These are phyloP conservation scores for Latrodectus geometricus DNA, from an alignment of 1,140 invertebrate genomes.

Conservation along the genomic window DNA sequence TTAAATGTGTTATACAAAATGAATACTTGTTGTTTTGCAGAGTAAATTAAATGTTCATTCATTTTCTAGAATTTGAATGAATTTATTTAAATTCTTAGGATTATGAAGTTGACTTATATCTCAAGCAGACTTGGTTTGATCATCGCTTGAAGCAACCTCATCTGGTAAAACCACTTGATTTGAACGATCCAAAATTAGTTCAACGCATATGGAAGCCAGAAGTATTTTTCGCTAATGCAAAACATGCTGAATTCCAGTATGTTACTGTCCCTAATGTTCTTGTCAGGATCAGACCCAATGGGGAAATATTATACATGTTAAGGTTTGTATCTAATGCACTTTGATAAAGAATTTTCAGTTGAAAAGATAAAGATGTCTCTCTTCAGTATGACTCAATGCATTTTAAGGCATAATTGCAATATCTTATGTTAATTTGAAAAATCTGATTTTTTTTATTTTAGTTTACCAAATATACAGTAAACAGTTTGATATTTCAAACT, in stretches of 20 bases:
- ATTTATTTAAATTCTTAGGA: constrained; percentile 68
- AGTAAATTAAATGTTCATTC: background rate
- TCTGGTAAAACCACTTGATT: constrained; percentile 71
- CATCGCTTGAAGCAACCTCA: constrained; percentile 71
- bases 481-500: too few relatives aligned
- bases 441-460: too few relatives aligned
- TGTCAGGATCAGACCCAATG: constrained; percentile 75
- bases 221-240: constrained; percentile 78
- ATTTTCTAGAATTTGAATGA: background rate
- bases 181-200: constrained; percentile 74
- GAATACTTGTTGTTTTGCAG: too few relatives aligned
- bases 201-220: constrained; percentile 77
- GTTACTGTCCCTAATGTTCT: constrained; percentile 78
- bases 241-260: constrained; percentile 76
- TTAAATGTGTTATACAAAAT: too few relatives aligned
- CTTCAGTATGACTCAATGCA: too few relatives aligned
- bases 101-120: constrained; percentile 75
- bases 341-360: too few relatives aligned
- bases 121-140: constrained; percentile 74
- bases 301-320: constrained; percentile 76
- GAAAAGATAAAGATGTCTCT: too few relatives aligned
- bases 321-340: constrained; percentile 68
- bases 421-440: too few relatives aligned
- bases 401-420: too few relatives aligned
- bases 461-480: too few relatives aligned